phyloP scores from a whole-genome alignment of 1,140 invertebrate genomes.

The Stenopsyche tienmushanensis region DNA sequence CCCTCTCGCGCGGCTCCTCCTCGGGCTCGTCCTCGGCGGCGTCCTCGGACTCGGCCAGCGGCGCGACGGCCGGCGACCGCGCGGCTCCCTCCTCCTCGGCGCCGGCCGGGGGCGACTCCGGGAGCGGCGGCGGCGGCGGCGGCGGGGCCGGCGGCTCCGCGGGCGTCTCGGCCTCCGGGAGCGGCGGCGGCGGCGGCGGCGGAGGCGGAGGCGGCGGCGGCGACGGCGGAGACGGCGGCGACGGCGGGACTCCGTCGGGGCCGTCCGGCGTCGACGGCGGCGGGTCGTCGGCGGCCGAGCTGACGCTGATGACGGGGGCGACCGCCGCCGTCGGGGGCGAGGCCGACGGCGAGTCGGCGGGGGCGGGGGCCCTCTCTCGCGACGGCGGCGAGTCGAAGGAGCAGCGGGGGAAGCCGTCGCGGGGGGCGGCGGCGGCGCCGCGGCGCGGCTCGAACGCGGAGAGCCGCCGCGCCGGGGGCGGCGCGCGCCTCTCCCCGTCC shows the following conservation, averaged over 20 bases:
- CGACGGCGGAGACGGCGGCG: conserved; percentile 44
- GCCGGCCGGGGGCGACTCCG: not conserved
- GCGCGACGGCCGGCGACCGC: conserved; percentile 50
- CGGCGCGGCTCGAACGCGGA: conserved; percentile 54
- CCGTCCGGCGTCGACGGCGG: conserved; percentile 43
- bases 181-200: conserved; percentile 48
- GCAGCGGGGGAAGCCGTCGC: conserved; percentile 37
- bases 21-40: conserved; percentile 60
- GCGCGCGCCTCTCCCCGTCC: conserved; percentile 55
- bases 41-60: conserved; percentile 64
- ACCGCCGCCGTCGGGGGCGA: conserved; percentile 45
- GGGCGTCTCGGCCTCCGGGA: conserved; percentile 29
- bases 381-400: conserved; percentile 42
- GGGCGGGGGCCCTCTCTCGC: conserved; percentile 45
- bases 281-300: conserved; percentile 65
- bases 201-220: conserved; percentile 44
- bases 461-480: conserved; percentile 51
- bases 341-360: conserved; percentile 46
- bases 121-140: conserved; percentile 42
- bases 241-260: conserved; percentile 5
- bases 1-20: conserved; percentile 57
- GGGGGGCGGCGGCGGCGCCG: conserved; percentile 47
- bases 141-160: conserved; percentile 45
- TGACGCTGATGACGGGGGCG: conserved; percentile 71
- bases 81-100: conserved; percentile 23